Percentiles rank a stretch among this genome's conserved stretches.
Evolutionary conservation across 2,888 invertebrate species (phyloP).

Genomic region (Caenorhabditis sp.): DNA sequence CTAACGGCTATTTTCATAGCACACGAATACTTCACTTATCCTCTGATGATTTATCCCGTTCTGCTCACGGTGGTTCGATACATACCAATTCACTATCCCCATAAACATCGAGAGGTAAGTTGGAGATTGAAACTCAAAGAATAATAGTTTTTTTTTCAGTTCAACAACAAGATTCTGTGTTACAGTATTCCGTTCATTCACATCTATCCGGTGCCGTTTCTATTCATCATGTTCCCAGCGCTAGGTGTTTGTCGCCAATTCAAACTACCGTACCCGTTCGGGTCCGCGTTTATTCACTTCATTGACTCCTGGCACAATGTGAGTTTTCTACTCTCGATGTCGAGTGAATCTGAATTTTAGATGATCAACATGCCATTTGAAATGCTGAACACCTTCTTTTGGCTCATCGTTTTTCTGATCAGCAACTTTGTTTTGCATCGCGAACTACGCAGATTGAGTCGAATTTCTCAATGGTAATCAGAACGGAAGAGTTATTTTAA

Average conservation of each 20-base stretch:
- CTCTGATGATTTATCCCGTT: slow-evolving; percentile 27
- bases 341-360: background rate
- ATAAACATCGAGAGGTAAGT: slow-evolving; percentile 18
- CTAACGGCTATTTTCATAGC: slow-evolving; percentile 4
- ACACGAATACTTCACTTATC: slow-evolving; percentile 29
- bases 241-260: slow-evolving; percentile 41
- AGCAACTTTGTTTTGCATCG: slow-evolving; percentile 2
- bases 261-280: slow-evolving; percentile 18
- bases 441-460: slow-evolving; percentile 1
- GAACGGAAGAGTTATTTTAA: background rate
- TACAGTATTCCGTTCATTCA: slow-evolving; percentile 21
- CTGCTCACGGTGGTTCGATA: slow-evolving; percentile 20
- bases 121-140: background rate
- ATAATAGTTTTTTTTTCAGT: slow-evolving; percentile 12
- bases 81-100: slow-evolving; percentile 29
- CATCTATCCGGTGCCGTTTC: slow-evolving; percentile 14
- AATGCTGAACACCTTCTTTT: slow-evolving; percentile 16
- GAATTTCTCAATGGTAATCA: background rate
- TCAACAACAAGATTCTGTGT: slow-evolving; percentile 5
- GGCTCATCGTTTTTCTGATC: slow-evolving; percentile 1
- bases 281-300: slow-evolving; percentile 30
- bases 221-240: slow-evolving; percentile 35
- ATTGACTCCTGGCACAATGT: slow-evolving; percentile 18
- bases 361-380: slow-evolving; percentile 7
- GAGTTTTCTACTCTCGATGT: background rate